Evolutionary conservation across 1,140 invertebrate species (phyloP).

Genomic region (Drosophila pruinosa): DNA sequence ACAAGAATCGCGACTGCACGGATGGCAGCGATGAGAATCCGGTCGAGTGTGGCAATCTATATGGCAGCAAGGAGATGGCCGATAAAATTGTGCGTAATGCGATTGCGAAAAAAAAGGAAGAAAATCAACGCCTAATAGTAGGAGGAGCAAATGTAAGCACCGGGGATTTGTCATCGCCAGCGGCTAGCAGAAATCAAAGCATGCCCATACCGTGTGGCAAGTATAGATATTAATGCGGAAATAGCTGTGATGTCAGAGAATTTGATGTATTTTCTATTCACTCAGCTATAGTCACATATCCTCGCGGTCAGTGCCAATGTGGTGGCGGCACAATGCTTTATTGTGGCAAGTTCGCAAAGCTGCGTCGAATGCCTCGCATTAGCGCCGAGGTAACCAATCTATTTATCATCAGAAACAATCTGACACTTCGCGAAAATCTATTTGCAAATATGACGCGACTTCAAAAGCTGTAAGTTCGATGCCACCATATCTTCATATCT

Average conservation of each 20-base stretch:
- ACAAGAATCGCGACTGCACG: constrained; percentile 87
- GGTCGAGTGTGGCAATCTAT: constrained; percentile 75
- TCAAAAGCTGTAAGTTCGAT: constrained; percentile 59
- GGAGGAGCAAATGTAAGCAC: constrained; percentile 37
- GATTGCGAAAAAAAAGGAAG: constrained; percentile 66
- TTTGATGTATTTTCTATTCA: not conserved
- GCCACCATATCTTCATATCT: not conserved
- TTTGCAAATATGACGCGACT: constrained; percentile 60
- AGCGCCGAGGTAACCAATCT: constrained; percentile 71
- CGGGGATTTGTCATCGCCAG: constrained; percentile 30
- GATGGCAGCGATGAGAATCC: constrained; percentile 87
- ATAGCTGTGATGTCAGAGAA: not conserved
- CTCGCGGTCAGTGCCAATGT: constrained; percentile 58
- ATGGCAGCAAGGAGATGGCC: constrained; percentile 75
- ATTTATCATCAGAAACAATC: constrained; percentile 67
- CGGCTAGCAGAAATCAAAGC: constrained; percentile 35
- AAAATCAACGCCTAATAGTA: constrained; percentile 22
- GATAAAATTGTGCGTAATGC: constrained; percentile 75
- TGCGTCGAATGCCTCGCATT: constrained; percentile 56
- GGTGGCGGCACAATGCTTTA: constrained; percentile 58
- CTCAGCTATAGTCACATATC: constrained; percentile 75
- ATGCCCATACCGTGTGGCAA: constrained; percentile 49
- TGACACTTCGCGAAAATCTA: constrained; percentile 52
- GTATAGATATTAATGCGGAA: constrained; percentile 24
- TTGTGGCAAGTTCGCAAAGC: constrained; percentile 58